phyloP scores from a whole-genome alignment of 2,797 vertebrate genomes.

The Molossus molossus region DNA sequence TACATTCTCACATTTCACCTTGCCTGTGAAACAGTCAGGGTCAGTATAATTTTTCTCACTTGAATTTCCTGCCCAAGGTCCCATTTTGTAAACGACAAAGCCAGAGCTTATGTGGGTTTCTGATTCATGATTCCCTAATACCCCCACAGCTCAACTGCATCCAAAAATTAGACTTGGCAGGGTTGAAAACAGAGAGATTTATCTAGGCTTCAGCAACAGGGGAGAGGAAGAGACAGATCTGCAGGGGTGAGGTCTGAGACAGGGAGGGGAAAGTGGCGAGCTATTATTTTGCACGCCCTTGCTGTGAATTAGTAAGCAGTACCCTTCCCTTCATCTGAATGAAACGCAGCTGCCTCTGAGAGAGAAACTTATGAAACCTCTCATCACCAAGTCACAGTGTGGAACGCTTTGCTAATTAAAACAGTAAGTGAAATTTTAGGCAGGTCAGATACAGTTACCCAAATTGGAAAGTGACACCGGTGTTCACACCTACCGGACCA shows the following conservation, averaged over 20 bases:
- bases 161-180: not conserved
- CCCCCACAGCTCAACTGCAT: not conserved
- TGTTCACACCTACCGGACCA: conserved; percentile 21
- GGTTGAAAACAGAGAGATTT: not conserved
- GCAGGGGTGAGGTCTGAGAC: not conserved
- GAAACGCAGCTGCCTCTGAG: conserved; percentile 10
- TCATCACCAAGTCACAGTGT: conserved; percentile 6
- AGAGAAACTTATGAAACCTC: conserved; percentile 46
- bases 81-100: conserved; percentile 12
- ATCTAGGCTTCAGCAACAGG: not conserved
- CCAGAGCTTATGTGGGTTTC: not conserved
- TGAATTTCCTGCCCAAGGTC: conserved; percentile 24
- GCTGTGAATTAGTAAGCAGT: not conserved
- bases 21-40: not conserved
- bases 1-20: not conserved
- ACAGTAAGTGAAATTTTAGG: conserved; percentile 70
- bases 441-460: conserved; percentile 71
- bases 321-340: conserved; percentile 41
- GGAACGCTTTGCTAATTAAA: conserved; percentile 70
- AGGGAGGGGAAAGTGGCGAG: not conserved
- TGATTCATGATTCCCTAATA: not conserved
- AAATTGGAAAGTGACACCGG: conserved; percentile 69
- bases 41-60: not conserved
- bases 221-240: conserved; percentile 1
- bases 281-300: not conserved